Evolutionary conservation across 2,888 invertebrate genomes (phyloP).

Genomic region (Parasteatoda lunata): DNA sequence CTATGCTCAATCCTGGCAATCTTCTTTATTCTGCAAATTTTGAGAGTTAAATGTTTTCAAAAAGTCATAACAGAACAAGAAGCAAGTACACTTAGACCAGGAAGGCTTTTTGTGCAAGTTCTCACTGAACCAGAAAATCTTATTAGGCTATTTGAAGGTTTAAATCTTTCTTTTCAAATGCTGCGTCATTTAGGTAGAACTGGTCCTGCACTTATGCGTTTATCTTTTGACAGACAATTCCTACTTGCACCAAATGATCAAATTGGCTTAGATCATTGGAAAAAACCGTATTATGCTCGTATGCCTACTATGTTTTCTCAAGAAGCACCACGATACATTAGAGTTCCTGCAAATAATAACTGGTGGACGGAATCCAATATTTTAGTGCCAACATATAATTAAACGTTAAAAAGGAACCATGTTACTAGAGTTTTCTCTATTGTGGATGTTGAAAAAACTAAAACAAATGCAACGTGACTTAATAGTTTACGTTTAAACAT

Average conservation of each 20-base stretch:
- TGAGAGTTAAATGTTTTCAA: conserved; percentile 11
- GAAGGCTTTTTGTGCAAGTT: conserved; percentile 44
- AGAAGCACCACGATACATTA: conserved; percentile 55
- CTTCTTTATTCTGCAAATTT: conserved; percentile 4
- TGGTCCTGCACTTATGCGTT: conserved; percentile 40
- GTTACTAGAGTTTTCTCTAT: too few species aligned
- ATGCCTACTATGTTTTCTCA: conserved; percentile 42
- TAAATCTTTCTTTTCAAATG: conserved; percentile 62
- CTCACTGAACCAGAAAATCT: conserved; percentile 59
- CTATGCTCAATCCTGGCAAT: not conserved
- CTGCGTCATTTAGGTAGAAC: conserved; percentile 49
- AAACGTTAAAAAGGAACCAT: not conserved
- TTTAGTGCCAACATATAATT: not conserved
- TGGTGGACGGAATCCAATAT: not conserved
- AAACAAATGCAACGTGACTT: too few species aligned
- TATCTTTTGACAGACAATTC: conserved; percentile 48
- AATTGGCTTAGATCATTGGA: conserved; percentile 36
- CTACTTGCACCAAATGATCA: conserved; percentile 27
- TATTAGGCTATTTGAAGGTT: conserved; percentile 56
- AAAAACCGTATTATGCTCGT: conserved; percentile 42
- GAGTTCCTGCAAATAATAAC: conserved; percentile 7
- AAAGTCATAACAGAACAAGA: conserved; percentile 41
- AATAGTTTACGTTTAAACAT: too few species aligned
- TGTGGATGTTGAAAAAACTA: too few species aligned
- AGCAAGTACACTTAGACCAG: conserved; percentile 18